Evolutionary conservation across 2,113 vertebrate species (phyloP), one percentile per base, ranked within the genome.

Genomic region (Nestor notabilis): DNA sequence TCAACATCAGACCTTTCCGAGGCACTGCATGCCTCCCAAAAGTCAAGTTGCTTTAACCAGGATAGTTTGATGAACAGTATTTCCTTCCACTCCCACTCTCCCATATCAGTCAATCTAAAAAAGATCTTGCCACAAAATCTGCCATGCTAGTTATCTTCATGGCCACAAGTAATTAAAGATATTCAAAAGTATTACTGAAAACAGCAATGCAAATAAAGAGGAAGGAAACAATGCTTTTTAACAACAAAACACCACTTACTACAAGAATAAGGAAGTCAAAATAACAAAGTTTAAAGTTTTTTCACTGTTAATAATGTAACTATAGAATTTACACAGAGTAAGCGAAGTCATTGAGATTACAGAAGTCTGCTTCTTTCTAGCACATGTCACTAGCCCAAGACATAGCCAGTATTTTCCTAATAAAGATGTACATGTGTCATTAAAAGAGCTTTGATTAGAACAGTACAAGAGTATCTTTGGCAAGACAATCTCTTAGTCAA

Each of bases 381-480:
- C 29, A 90, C 0, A 0, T 10, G 35, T 13, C 9, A n/a, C 18
- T 41, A 64, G 49, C 25, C 39, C 23, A 88, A 76, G 52, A 61
- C 0, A 0, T 12, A 61, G 10, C 63, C 28, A 65, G 71, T 2
- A 5, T n/a, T 77, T 46, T 63, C 39, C 17, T 65, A 65, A 55
- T 20, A 52, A 69, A 60, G 17, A 71, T 33, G 5, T 4, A 6
- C 27, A 15, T 2, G 5, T 33, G 18, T 28, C 50, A 61, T 23
- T 49, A 49, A 44, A 87, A 92, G 4, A 79, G 11, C 43, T 81
- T 47, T 78, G 47, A 44, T 12, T 77, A 43, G 55, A 87, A 35
- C 1, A 82, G 33, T 44, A 79, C 20, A 60, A 43, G 10, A 86
- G 29, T 41, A 61, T 16, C 65, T 76, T 72, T 60, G 80, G 15